These are phyloP conservation scores for Drosophila dives DNA, from an alignment of 2,888 invertebrate genomes.

Conservation along the genomic window DNA sequence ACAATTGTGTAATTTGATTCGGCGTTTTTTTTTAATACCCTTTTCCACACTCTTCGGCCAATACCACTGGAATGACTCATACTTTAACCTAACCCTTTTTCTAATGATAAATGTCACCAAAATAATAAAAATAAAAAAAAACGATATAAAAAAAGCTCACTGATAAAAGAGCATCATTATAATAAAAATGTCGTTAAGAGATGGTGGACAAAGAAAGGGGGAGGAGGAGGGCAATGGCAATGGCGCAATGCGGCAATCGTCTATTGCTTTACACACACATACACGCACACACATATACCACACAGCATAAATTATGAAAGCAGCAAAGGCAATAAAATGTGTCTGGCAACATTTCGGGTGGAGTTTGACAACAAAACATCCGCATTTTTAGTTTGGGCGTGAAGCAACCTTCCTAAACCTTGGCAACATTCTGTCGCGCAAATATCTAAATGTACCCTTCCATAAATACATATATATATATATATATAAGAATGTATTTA, in stretches of 20 bases:
- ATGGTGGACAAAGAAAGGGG: neutral
- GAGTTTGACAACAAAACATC: constrained; percentile 39
- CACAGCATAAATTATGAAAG: constrained; percentile 65
- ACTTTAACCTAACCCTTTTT: constrained; percentile 21
- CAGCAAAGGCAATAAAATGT: constrained; percentile 46
- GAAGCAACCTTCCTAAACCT: constrained; percentile 16
- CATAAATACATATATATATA: neutral
- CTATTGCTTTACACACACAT: constrained; percentile 29
- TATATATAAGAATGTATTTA: neutral
- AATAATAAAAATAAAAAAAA: constrained; percentile 14
- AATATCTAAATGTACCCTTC: constrained; percentile 4
- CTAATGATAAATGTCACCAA: constrained; percentile 29
- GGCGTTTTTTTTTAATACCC: neutral
- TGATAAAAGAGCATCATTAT: constrained; percentile 21
- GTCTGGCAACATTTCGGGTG: constrained; percentile 70
- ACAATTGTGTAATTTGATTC: constrained; percentile 17
- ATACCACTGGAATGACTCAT: constrained; percentile 33
- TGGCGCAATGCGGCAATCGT: constrained; percentile 53
- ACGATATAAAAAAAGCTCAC: neutral
- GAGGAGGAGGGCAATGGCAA: neutral
- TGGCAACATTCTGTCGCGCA: constrained; percentile 56
- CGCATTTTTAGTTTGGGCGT: constrained; percentile 12
- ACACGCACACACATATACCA: constrained; percentile 11
- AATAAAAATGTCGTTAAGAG: constrained; percentile 38
- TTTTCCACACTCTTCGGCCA: too few relatives aligned